Conservation (phyloP, 2,113 vertebrate species). For the Pristiophorus japonicus region DNA sequence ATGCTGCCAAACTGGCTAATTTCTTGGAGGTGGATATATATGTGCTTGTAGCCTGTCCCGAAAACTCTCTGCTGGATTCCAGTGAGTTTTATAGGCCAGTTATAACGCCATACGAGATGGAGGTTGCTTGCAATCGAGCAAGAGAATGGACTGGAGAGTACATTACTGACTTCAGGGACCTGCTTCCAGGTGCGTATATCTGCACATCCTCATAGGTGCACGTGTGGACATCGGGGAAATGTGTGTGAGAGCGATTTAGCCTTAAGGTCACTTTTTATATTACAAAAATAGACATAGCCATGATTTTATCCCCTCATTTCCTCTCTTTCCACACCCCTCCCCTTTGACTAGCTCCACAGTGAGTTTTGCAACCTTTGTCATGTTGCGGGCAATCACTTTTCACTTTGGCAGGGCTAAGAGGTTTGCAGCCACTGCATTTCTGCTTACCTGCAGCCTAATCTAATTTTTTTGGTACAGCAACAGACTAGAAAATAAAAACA, state of each 20-base stretch:
- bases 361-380: background rate
- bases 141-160: constrained; percentile 77
- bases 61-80: constrained; percentile 78
- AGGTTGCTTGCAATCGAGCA: constrained; percentile 85
- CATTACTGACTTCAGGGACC: constrained; percentile 75
- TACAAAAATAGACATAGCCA: background rate
- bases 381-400: background rate
- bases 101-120: constrained; percentile 85
- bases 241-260: background rate
- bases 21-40: constrained; percentile 89
- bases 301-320: background rate
- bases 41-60: constrained; percentile 82
- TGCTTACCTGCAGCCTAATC: background rate
- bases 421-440: background rate
- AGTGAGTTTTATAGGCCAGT: constrained; percentile 76
- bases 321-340: too few relatives aligned
- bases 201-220: background rate
- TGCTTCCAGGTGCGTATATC: constrained; percentile 73
- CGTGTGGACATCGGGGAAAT: background rate
- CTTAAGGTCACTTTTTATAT: background rate
- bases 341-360: background rate
- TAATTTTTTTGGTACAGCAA: background rate
- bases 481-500: too few relatives aligned
- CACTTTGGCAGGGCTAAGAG: background rate
- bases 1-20: constrained; percentile 87